Percentiles rank a stretch among this genome's conserved stretches.
phyloP scores from a whole-genome alignment of 1,140 invertebrate species.

The Druon quercuslanigerum region DNA sequence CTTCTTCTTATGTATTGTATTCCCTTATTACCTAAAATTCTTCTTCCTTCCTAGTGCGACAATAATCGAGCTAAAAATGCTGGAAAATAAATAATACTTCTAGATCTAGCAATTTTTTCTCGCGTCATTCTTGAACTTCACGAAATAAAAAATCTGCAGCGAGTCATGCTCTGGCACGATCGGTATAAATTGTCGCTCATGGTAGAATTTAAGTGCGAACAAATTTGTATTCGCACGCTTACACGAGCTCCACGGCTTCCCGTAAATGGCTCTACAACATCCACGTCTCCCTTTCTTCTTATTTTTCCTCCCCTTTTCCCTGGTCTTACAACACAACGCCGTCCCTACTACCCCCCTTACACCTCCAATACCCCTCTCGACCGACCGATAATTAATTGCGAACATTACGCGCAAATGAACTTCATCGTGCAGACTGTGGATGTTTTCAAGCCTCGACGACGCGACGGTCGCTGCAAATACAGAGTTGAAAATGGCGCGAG shows the following conservation, averaged over 20 bases:
- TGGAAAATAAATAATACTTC: too few relatives aligned
- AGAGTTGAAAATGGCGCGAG: too few relatives aligned
- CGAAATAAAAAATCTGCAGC: constrained; percentile 50
- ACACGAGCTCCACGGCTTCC: constrained; percentile 64
- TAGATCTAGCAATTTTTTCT: too few relatives aligned
- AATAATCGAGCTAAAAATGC: too few relatives aligned
- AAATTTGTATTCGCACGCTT: constrained; percentile 71
- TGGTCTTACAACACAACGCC: constrained; percentile 36
- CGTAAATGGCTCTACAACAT: constrained; percentile 71
- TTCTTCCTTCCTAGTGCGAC: too few relatives aligned
- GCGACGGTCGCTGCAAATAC: too few relatives aligned
- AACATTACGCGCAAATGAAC: constrained; percentile 63
- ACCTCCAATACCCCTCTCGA: constrained; percentile 42
- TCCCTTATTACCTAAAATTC: too few relatives aligned
- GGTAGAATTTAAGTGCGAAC: constrained; percentile 71
- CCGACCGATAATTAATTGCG: constrained; percentile 65
- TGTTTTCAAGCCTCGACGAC: too few relatives aligned
- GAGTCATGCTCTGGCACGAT: constrained; percentile 50
- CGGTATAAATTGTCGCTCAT: constrained; percentile 63
- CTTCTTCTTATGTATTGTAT: too few relatives aligned
- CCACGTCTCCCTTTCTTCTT: neutral
- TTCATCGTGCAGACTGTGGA: constrained; percentile 19
- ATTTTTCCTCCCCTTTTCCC: too few relatives aligned
- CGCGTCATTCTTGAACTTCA: constrained; percentile 33
- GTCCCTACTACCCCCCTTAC: neutral